A percentile compares a stretch with the other conserved stretches of the same genome.
phyloP scores from a whole-genome alignment of 2,797 vertebrate genomes.

The Parambassis ranga region DNA sequence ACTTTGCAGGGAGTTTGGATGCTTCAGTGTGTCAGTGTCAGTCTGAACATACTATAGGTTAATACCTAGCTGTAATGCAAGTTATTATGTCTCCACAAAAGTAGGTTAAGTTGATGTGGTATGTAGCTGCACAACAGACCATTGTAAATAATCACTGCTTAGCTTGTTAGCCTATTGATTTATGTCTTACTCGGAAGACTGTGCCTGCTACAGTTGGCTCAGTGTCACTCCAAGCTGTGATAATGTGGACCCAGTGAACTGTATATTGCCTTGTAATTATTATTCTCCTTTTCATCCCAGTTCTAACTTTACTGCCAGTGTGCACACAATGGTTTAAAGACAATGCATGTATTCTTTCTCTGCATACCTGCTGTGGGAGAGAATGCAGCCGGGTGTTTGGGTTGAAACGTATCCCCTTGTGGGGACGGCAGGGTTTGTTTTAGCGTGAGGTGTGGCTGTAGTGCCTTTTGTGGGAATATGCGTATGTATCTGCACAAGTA shows the following conservation, averaged over 20 bases:
- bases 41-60: conserved; percentile 12
- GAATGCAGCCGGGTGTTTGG: conserved; percentile 34
- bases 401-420: conserved; percentile 34
- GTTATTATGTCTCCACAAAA: conserved; percentile 25
- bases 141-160: conserved; percentile 49
- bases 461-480: conserved; percentile 28
- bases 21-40: neutral
- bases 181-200: conserved; percentile 38
- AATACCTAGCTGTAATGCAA: conserved; percentile 34
- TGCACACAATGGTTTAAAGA: conserved; percentile 42
- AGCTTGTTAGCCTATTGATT: conserved; percentile 63
- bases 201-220: conserved; percentile 29
- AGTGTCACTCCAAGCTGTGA: conserved; percentile 16
- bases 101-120: conserved; percentile 46
- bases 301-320: conserved; percentile 40
- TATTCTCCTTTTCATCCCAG: conserved; percentile 22
- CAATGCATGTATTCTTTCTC: conserved; percentile 50
- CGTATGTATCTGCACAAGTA: neutral
- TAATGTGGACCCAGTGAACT: conserved; percentile 37
- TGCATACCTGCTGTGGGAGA: conserved; percentile 40
- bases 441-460: conserved; percentile 21
- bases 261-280: conserved; percentile 19
- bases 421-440: conserved; percentile 40
- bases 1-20: neutral
- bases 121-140: conserved; percentile 40